These are phyloP conservation scores for Macrocentrus cingulum DNA, from an alignment of 1,140 invertebrate genomes.

Conservation along the genomic window DNA sequence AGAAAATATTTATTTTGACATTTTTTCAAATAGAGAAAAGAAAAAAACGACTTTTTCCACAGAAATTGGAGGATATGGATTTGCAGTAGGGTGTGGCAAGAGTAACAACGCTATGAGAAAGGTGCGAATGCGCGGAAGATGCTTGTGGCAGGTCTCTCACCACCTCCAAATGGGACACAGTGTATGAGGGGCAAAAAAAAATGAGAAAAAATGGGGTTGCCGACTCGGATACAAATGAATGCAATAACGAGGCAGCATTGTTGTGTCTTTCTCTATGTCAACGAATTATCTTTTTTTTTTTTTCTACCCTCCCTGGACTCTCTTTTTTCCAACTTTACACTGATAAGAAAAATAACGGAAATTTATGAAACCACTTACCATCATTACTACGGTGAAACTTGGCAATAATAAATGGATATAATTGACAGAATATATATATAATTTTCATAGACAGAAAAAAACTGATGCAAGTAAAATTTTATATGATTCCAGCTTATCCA, in stretches of 20 bases:
- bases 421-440: no score
- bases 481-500: no score
- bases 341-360: background rate
- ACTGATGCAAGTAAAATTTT: no score
- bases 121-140: no score
- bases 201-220: conserved; percentile 22
- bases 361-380: conserved; percentile 1
- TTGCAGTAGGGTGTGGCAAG: background rate
- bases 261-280: conserved; percentile 22
- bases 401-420: no score
- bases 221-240: conserved; percentile 32
- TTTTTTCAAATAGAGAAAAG: no score
- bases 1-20: no score
- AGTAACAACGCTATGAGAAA: background rate
- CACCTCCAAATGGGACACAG: conserved; percentile 7
- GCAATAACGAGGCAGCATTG: conserved; percentile 41
- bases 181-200: conserved; percentile 17
- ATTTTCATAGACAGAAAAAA: no score
- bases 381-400: conserved; percentile 5
- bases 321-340: conserved; percentile 30
- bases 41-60: no score
- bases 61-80: no score
- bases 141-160: no score
- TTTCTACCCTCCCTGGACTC: conserved; percentile 37
- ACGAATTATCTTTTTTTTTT: conserved; percentile 29